Evolutionary conservation across 2,888 invertebrate genomes (phyloP), one percentile per base, ranked within the genome.

Genomic region (Leucozona laternaria): DNA sequence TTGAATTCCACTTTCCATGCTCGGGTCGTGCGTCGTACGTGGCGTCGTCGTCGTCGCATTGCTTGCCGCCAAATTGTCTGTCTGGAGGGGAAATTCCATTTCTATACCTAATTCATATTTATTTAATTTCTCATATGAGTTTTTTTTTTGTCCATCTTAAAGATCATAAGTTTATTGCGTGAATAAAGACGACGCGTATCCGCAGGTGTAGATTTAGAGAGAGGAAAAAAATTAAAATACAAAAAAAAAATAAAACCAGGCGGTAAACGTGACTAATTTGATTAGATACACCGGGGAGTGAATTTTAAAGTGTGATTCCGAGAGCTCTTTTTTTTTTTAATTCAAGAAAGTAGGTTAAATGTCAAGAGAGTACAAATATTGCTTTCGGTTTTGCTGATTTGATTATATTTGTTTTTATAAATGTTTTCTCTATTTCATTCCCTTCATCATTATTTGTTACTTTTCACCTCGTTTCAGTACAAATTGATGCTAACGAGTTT

Each of bases 221-320:
- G 15, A 20, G 1, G 6, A 20, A 37, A 55, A 17, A 4, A n/a
- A n/a, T n/a, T n/a, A n/a, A n/a, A n/a, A n/a, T n/a, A n/a, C n/a
- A n/a, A n/a, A 22, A 48, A 31, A 45, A 64, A 45, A 28, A 55
- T 28, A 71, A 75, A 77, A 66, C 57, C 37, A 48, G 48, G 37
- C 22, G 50, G 77, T 40, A 68, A 75, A 66, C 84, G 84, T 84
- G 84, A 84, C 79, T 76, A 71, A 79, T 79, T 73, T 43, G 66
- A 13, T 73, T 48, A 79, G 60, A 55, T 45, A 37, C 17, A 62
- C 53, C 53, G 20, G 37, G 48, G 34, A 68, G 37, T 37, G 50
- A 34, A 37, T 53, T 53, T 50, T 53, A 37, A 68, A 37, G 50
- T 68, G 53, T 53, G 68, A 53, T 53, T 48, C 48, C 22, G 53